Evolutionary conservation across 2,113 vertebrate genomes (phyloP).

Genomic region (Ivindomyrus marchei): DNA sequence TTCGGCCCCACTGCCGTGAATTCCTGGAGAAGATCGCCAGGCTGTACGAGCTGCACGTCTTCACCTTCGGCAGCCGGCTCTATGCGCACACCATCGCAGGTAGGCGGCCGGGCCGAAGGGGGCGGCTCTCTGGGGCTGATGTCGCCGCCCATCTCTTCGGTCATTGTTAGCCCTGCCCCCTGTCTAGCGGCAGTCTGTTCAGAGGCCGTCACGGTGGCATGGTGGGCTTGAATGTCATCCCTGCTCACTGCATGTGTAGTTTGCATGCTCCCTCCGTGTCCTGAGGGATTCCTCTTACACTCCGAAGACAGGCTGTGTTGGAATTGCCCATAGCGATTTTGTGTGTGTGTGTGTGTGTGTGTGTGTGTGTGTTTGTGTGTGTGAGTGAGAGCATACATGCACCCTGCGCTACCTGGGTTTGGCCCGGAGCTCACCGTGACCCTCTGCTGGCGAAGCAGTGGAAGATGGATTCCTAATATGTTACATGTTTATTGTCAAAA

Average conservation of each 20-base stretch:
- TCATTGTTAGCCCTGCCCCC: background rate
- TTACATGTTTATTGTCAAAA: background rate
- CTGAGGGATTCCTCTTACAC: background rate
- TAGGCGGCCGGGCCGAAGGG: constrained; percentile 34
- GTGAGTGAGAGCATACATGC: background rate
- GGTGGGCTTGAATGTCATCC: background rate
- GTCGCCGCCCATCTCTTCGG: background rate
- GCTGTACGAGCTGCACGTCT: constrained; percentile 91
- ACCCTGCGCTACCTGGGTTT: background rate
- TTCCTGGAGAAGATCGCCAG: constrained; percentile 94
- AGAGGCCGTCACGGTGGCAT: background rate
- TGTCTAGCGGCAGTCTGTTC: background rate
- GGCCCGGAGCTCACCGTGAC: background rate
- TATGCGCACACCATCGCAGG: constrained; percentile 98
- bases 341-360: no score
- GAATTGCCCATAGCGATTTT: no score
- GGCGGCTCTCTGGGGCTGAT: background rate
- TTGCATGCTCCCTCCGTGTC: background rate
- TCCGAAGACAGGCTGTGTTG: background rate
- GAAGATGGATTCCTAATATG: background rate
- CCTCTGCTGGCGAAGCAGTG: background rate
- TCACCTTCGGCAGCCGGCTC: constrained; percentile 93
- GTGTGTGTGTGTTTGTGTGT: background rate
- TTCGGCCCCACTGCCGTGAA: constrained; percentile 90
- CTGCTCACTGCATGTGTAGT: background rate